Conservation (phyloP, 2,113 vertebrate genomes). For the Halichoeres trimaculatus region DNA sequence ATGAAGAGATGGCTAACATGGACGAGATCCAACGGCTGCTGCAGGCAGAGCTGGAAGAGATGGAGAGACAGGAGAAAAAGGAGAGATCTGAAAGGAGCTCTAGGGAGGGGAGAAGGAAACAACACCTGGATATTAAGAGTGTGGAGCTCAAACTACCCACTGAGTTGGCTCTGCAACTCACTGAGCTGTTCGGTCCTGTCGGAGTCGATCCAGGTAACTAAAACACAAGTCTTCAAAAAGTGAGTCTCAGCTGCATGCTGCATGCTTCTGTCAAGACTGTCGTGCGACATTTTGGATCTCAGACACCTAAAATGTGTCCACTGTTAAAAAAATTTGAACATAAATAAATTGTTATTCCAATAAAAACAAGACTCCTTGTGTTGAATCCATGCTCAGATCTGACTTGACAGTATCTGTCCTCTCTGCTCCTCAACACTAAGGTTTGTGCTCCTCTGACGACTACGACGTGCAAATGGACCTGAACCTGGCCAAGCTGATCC, state of each 20-base stretch:
- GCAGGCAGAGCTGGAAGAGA: slow-evolving; percentile 67
- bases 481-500: slow-evolving; percentile 92
- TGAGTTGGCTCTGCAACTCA: slow-evolving; percentile 93
- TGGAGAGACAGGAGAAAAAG: slow-evolving; percentile 60
- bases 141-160: slow-evolving; percentile 92
- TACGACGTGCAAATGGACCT: slow-evolving; percentile 94
- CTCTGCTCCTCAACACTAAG: slow-evolving; percentile 73
- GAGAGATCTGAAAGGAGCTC: slow-evolving; percentile 25
- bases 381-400: neutral
- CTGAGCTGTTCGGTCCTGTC: slow-evolving; percentile 95
- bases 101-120: slow-evolving; percentile 24
- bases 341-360: neutral
- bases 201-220: slow-evolving; percentile 92
- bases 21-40: slow-evolving; percentile 62
- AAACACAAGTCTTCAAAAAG: neutral
- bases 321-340: neutral
- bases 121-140: slow-evolving; percentile 87
- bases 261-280: neutral
- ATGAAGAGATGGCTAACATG: slow-evolving; percentile 56
- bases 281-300: too few relatives aligned
- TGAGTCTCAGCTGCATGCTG: neutral
- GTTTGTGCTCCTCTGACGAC: slow-evolving; percentile 88
- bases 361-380: neutral
- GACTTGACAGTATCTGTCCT: neutral
- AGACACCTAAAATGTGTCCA: neutral